Evolutionary conservation across 2,113 vertebrate species (phyloP), one percentile per base, ranked within the genome.

Genomic region (Actinemys pallida): DNA sequence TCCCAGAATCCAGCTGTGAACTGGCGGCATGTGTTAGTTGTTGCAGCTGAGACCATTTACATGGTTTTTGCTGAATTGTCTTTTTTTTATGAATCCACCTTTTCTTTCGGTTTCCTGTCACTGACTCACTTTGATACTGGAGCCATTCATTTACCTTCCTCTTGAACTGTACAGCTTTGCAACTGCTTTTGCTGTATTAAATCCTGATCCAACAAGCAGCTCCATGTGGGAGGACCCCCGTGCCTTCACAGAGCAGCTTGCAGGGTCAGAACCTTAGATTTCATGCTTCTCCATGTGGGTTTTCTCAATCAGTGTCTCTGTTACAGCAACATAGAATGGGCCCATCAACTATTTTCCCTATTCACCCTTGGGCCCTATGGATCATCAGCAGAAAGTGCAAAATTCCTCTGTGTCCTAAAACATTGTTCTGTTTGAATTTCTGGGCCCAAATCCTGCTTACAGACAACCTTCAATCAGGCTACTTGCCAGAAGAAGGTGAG

Each of bases 1-100:
- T 62, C 88, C 92, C 62, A 27, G 8, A 95, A 96, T 95, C 65
- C 95, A 92, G 93, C 84, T 96, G 94, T 92, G 95, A 92, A 83
- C 94, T 97, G 89, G 93, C 92, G 93, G 91, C 83, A 22, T 2
- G 4, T 56, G 59, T 96, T 95, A 91, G 83, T 59, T 96, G 54
- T 57, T 94, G 76, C 91, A 94, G 95, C 93, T 92, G 91, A 97
- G 65, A 93, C 83, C 9, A 7, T 86, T 96, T 95, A 93, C 75
- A 94, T 89, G 16, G 27, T 83, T 88, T 90, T 91, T 69, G 1
- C 69, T 90, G 75, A 92, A 85, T 22, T 47, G 88, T 93, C 81
- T 94, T 49, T 3, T 92, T 54, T 96, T 95, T 91, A 81, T 91
- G 87, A 83, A 93, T 95, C 81, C 88, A 13, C 80, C 31, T 94